phyloP scores from a whole-genome alignment of 1,140 invertebrate genomes.

The Drosophila arawakana region DNA sequence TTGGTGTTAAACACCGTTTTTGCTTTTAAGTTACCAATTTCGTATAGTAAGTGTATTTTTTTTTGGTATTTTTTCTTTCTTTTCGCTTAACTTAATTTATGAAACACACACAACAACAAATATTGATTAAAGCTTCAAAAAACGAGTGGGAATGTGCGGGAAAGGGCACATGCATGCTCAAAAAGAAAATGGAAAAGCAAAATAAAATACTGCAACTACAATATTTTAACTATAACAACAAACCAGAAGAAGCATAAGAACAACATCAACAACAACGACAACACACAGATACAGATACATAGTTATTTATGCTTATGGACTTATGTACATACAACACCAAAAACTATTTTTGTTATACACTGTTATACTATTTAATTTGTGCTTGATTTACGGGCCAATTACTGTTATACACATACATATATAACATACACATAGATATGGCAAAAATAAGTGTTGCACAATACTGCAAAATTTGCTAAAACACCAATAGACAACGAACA shows the following conservation, averaged over 20 bases:
- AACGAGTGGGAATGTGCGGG: not conserved
- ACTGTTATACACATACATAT: slow-evolving; percentile 26
- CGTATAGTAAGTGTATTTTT: slow-evolving; percentile 38
- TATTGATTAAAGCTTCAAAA: slow-evolving; percentile 62
- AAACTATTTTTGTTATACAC: slow-evolving; percentile 62
- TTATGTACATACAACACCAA: slow-evolving; percentile 82
- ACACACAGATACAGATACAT: slow-evolving; percentile 66
- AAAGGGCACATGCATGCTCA: slow-evolving; percentile 13
- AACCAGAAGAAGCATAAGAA: slow-evolving; percentile 24
- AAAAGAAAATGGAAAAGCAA: slow-evolving; percentile 44
- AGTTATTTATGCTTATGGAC: slow-evolving; percentile 49
- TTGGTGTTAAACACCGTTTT: slow-evolving; percentile 80
- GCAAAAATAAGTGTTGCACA: slow-evolving; percentile 16
- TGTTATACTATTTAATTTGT: slow-evolving; percentile 33
- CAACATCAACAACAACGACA: slow-evolving; percentile 58
- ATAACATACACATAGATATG: slow-evolving; percentile 45
- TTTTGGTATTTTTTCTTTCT: not conserved
- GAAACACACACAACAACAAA: slow-evolving; percentile 67
- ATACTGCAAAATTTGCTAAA: slow-evolving; percentile 29
- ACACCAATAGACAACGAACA: slow-evolving; percentile 52
- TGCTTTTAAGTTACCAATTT: slow-evolving; percentile 71
- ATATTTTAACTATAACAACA: slow-evolving; percentile 34
- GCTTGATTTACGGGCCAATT: slow-evolving; percentile 45
- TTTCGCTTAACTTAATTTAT: slow-evolving; percentile 51
- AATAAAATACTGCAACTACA: slow-evolving; percentile 46